Conservation (phyloP, 2,797 vertebrate species). For the Danio aesculapii region DNA sequence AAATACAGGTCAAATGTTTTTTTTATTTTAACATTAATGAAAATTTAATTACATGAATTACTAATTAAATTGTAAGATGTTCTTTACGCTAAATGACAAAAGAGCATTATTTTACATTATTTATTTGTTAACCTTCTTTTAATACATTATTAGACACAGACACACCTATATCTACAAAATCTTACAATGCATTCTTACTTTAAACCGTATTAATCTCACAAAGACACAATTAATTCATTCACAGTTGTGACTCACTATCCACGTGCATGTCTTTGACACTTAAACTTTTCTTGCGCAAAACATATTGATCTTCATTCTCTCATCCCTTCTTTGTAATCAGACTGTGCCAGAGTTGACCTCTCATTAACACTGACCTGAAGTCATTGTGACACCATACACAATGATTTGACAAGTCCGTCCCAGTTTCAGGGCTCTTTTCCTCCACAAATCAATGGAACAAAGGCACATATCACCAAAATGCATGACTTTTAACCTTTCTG, state of each 20-base stretch:
- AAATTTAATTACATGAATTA: no score
- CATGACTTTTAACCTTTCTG: constrained; percentile 38
- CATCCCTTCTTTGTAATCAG: constrained; percentile 36
- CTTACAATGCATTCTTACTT: not conserved
- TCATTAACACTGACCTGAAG: constrained; percentile 31
- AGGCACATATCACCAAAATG: constrained; percentile 1
- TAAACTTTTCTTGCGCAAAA: constrained; percentile 22
- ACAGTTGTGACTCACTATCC: not conserved
- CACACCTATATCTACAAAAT: not conserved
- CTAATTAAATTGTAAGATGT: no score
- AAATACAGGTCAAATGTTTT: no score
- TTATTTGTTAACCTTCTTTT: no score
- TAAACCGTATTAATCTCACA: not conserved
- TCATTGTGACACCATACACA: not conserved
- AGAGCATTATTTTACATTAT: no score
- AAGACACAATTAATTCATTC: not conserved
- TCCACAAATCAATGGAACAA: constrained; percentile 4
- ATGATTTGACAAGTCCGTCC: not conserved
- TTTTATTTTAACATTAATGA: no score
- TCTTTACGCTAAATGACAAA: no score
- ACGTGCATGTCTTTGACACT: not conserved
- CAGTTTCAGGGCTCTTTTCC: constrained; percentile 22
- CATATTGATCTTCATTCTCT: not conserved
- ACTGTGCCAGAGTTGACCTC: not conserved
- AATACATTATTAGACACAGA: no score